Evolutionary conservation across 2,113 vertebrate genomes (phyloP), one percentile per base, ranked within the genome.

Genomic region (Noturus placidus): DNA sequence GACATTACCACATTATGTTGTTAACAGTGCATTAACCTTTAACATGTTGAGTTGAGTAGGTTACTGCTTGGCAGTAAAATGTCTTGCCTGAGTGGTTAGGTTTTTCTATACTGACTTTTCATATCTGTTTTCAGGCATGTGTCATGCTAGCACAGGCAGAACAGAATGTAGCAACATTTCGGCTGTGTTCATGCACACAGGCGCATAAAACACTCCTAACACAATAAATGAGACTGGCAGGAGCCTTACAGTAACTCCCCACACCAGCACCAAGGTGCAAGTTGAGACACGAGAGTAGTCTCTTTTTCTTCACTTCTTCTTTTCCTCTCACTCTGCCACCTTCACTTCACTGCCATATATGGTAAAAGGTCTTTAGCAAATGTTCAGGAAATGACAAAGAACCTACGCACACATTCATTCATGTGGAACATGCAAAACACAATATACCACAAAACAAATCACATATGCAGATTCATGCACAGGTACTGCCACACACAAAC

Each of bases 371-470:
- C 61, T 91, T 80, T 63, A 87, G 65, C 89, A 90, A 86, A 86
- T 89, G 50, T 85, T 90, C 93, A 92, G 94, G 91, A 95, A 95
- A 91, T 92, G 52, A 91, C 84, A 90, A 82, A 91, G 82, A 87
- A 87, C 25, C 57, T 65, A 35, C 57, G 38, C 17, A 11, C 76
- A 46, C 25, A 4, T 70, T 63, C 63, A 83, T 79, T 86, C 69
- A 69, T 19, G 85, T 30, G 50, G 85, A 35, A 10, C 33, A 30
- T 35, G 4, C 79, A 59, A 20, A 15, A 27, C 33, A 25, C 17
- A 82, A 42, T 38, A 65, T 11, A 33, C 77, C 42, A 57, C n/a
- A 38, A 78, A 70, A n/a, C 85, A 11, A 35, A 70, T 69, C 38
- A 77, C 33, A 82, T 13, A 65, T 52, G 74, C 72, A 19, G 63